Base-by-base conservation (phyloP, 2,888 invertebrate species). In the Euzetes globulus region DNA sequence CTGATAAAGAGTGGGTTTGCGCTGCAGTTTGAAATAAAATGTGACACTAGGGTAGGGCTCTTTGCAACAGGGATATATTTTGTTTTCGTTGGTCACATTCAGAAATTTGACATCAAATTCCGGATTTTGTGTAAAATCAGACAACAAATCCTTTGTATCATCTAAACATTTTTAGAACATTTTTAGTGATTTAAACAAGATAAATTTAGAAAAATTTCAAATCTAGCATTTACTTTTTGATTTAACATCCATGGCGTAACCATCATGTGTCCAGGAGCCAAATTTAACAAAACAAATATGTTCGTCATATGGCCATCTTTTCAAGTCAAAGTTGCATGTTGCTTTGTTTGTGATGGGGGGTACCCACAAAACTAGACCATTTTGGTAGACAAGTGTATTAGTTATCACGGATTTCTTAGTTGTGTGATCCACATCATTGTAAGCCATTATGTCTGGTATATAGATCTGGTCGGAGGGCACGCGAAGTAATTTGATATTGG, bases 251-350 rank as follows among this genome's bases (percentile, higher is more conserved):
- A 33, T 33, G 4, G 7, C 7, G 5, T 7, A 33, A 7, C 68
- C 68, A 19, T 68, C 45, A 13, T 41, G n/a, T 19, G 68, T 68
- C 68, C 68, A 68, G 41, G 68, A 68, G 45, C 68, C 68, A 37
- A 41, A 68, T 37, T 68, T 68, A 1, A 68, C 1, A 6, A 68
- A 68, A 19, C 68, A 68, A 22, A 13, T 6, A 13, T 68, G 68
- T n/a, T 68, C 68, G 45, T 68, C 68, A 4, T 4, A 37, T 9
- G 68, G 68, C 68, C 68, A 68, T 15, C 13, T 41, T 13, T 41
- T 68, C 1, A 68, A 3, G 22, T 68, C 19, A 3, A 68, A 1
- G 1, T 41, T 6, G n/a, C 68, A 68, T 0, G 13, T 7, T 0
- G 41, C 19, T 45, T 68, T 68, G 2, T 1, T 5, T 6, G 45